Evolutionary conservation across 1,140 invertebrate species (phyloP), one percentile per base, ranked within the genome.

Genomic region (Drosophila sulfurigaster): DNA sequence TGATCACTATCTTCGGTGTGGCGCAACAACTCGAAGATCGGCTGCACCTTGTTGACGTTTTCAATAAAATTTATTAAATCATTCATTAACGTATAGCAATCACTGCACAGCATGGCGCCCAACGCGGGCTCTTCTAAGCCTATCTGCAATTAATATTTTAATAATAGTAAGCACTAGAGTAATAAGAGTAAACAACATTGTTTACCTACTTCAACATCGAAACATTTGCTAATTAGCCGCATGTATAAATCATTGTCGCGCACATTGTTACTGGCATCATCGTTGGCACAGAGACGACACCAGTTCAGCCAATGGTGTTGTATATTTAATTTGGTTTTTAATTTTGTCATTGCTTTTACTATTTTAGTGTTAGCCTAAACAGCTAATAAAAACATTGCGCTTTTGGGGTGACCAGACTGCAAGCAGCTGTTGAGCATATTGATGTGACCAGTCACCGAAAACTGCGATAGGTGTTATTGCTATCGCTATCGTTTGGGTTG

Each of bases 31-130:
- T 76, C 72, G 16, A 83, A 92, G 11, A 92, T 78, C 10, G 80
- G 59, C 54, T 92, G 88, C 1, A 91, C 91, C 25, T 88, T 91
- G 16, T 58, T 79, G 5, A 86, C 69, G 54, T 48, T 77, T 1
- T 79, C 72, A 0, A 48, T 30, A 32, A 88, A 86, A 7, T 46
- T 38, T 0, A 69, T n/a, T 8, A 79, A 46, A 1, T 79, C 63
- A 25, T 25, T 59, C 35, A 86, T 48, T 3, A 60, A 32, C 1
- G 54, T 35, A 38, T 79, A 69, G 43, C 83, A 86, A n/a, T 82
- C 64, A 2, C 51, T 51, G 43, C 82, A 86, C 28, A 86, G 35
- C 76, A 79, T 62, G 5, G 54, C 78, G 6, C 79, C 79, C 13
- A 86, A 59, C 10, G 79, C 68, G 3, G 82, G 82, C 35, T 86